Conservation (phyloP, 1,140 invertebrate genomes). For the Meteorus sp. region DNA sequence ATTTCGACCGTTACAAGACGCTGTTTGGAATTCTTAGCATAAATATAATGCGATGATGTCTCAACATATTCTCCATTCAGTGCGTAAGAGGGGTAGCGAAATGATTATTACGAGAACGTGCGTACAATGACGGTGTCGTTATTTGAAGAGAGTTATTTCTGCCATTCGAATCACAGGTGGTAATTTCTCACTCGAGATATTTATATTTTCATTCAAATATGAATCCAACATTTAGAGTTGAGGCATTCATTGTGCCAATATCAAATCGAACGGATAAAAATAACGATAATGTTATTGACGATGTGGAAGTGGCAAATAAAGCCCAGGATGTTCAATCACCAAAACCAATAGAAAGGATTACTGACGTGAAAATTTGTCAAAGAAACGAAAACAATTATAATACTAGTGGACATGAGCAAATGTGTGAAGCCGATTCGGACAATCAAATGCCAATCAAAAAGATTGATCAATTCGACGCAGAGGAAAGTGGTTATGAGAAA, state of each 20-base stretch:
- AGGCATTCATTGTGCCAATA: constrained; percentile 47
- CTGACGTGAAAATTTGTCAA: too few species aligned
- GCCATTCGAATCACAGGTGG: too few species aligned
- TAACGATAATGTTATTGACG: constrained; percentile 20
- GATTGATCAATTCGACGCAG: too few species aligned
- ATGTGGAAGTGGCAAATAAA: constrained; percentile 33
- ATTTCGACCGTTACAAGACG: constrained; percentile 24
- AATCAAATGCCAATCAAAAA: too few species aligned
- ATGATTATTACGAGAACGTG: not conserved
- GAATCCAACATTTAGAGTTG: constrained; percentile 40
- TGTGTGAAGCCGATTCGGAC: too few species aligned
- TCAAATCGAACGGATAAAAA: constrained; percentile 21
- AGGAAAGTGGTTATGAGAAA: too few species aligned
- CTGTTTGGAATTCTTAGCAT: constrained; percentile 11
- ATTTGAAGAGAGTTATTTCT: not conserved
- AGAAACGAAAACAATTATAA: too few species aligned
- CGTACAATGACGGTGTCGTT: not conserved
- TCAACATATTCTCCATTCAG: not conserved
- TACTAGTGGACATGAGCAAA: too few species aligned
- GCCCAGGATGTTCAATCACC: constrained; percentile 23
- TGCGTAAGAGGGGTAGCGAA: not conserved
- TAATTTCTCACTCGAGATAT: too few species aligned
- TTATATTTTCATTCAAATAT: too few species aligned
- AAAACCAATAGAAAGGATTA: too few species aligned
- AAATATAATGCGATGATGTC: constrained; percentile 17